These are phyloP conservation scores for Tichodroma muraria DNA, from an alignment of 2,113 vertebrate genomes.

Conservation along the genomic window DNA sequence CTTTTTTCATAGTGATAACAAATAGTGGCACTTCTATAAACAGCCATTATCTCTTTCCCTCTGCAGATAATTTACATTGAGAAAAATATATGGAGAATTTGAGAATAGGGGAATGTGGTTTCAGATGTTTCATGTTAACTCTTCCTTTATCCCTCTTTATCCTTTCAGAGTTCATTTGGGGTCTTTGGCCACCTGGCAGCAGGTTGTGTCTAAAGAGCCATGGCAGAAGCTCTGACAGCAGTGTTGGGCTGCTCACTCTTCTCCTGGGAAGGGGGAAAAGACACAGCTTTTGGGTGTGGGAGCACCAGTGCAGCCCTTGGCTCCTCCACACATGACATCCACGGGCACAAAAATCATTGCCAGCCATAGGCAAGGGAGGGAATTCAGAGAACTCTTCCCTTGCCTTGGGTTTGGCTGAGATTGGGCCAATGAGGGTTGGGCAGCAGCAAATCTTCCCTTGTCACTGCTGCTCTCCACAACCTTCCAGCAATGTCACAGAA, in stretches of 20 bases:
- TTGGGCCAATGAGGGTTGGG: not conserved
- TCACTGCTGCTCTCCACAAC: not conserved
- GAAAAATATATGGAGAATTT: not conserved
- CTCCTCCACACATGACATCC: not conserved
- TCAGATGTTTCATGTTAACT: not conserved
- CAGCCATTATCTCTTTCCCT: not conserved
- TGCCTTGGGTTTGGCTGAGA: not conserved
- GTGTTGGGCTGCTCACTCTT: not conserved
- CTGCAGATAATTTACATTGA: not conserved
- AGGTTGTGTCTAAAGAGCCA: not conserved
- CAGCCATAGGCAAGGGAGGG: not conserved
- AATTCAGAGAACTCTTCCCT: not conserved
- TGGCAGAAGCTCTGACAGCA: not conserved
- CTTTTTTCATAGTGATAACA: not conserved
- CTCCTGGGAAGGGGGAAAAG: not conserved
- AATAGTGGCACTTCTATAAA: not conserved
- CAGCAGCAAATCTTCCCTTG: not conserved
- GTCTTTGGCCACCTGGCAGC: not conserved
- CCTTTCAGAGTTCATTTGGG: not conserved
- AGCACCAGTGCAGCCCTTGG: not conserved
- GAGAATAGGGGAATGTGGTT: not conserved
- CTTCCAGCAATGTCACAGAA: not conserved
- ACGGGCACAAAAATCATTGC: not conserved
- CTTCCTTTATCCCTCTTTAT: not conserved
- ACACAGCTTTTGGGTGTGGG: not conserved